phyloP scores from a whole-genome alignment of 2,113 vertebrate species.

The Siphamia tubifer region DNA sequence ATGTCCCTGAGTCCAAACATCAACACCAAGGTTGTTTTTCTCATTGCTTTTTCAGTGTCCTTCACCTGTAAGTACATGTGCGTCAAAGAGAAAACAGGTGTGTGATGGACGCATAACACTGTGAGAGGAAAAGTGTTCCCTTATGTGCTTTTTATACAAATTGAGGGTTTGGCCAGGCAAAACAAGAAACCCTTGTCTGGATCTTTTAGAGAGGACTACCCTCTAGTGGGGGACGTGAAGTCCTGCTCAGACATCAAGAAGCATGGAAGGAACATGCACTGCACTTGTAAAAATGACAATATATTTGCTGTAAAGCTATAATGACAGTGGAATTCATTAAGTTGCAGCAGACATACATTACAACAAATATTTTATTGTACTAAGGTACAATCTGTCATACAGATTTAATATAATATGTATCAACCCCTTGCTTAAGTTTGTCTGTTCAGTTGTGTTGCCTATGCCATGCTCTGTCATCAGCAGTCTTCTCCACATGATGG shows the following conservation, averaged over 20 bases:
- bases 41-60: not conserved
- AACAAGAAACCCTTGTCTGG: not conserved
- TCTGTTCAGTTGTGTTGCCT: slow-evolving; percentile 25
- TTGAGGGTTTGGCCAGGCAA: not conserved
- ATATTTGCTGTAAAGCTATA: not conserved
- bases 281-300: not conserved
- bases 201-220: slow-evolving; percentile 39
- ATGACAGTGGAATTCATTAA: not conserved
- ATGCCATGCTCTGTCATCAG: slow-evolving; percentile 34
- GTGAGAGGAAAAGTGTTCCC: slow-evolving; percentile 24
- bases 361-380: slow-evolving; percentile 64
- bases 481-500: slow-evolving; percentile 2
- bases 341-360: slow-evolving; percentile 8
- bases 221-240: slow-evolving; percentile 56
- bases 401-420: slow-evolving; percentile 53
- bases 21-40: not conserved
- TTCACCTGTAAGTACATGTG: slow-evolving; percentile 3
- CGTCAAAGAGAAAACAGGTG: slow-evolving; percentile 8
- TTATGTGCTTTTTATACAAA: slow-evolving; percentile 21
- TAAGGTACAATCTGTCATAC: slow-evolving; percentile 56
- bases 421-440: slow-evolving; percentile 54
- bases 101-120: slow-evolving; percentile 20
- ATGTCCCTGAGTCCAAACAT: not conserved
- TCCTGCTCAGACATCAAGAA: not conserved
- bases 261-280: no score